Evolutionary conservation across 2,797 vertebrate species (phyloP).

Genomic region (Pantherophis vulpinus): DNA sequence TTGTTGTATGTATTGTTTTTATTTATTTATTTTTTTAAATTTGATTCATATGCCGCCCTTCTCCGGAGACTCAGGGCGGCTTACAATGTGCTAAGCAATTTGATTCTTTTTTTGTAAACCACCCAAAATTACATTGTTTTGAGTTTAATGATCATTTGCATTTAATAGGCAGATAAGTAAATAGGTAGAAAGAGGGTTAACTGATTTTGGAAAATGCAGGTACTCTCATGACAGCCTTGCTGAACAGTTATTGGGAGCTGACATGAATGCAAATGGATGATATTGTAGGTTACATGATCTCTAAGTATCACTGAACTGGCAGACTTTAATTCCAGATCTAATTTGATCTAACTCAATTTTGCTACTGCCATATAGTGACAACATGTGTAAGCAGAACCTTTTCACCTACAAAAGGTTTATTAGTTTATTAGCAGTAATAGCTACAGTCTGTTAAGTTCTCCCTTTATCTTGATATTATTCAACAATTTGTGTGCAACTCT

Average conservation of each 20-base stretch:
- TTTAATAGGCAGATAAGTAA: neutral
- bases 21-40: neutral
- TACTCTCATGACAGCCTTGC: no score
- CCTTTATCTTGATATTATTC: neutral
- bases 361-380: neutral
- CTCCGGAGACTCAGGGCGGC: no score
- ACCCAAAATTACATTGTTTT: neutral
- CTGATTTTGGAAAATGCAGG: neutral
- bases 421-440: neutral
- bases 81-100: neutral
- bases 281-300: neutral
- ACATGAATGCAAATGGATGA: neutral
- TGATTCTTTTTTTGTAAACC: neutral
- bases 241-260: neutral
- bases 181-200: neutral
- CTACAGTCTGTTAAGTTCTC: neutral
- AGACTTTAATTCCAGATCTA: neutral
- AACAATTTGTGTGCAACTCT: neutral
- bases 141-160: neutral
- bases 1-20: neutral
- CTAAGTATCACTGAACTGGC: neutral
- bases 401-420: neutral
- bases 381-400: neutral
- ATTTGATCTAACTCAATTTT: neutral
- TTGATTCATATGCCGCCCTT: no score